Percentiles rank a stretch among this genome's conserved stretches.
These are phyloP conservation scores for Penaeus chinensis DNA, from an alignment of 1,140 invertebrate species.

Conservation along the genomic window DNA sequence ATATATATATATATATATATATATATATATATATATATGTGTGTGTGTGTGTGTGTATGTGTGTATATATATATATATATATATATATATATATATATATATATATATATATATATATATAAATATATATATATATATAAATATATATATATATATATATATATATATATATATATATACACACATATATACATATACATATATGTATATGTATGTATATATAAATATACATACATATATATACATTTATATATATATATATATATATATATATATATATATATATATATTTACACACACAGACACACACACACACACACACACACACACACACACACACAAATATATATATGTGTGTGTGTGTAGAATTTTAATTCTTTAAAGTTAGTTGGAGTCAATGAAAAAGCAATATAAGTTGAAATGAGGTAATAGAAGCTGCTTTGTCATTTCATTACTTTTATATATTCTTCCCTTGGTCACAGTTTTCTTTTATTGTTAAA, in stretches of 20 bases:
- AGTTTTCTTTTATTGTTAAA: no score
- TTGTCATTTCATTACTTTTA: no score
- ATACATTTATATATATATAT: constrained; percentile 22
- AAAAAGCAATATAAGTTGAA: no score
- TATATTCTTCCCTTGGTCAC: no score
- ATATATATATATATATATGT: constrained; percentile 15
- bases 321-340: no score
- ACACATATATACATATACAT: not conserved
- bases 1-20: constrained; percentile 17
- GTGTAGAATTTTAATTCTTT: no score
- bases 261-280: constrained; percentile 22
- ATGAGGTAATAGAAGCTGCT: no score
- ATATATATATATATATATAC: not conserved
- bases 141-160: constrained; percentile 7
- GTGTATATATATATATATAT: constrained; percentile 3
- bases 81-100: constrained; percentile 17
- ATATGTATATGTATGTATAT: not conserved
- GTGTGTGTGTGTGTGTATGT: constrained; percentile 1
- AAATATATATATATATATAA: constrained; percentile 13
- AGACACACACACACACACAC: no score
- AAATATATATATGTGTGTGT: no score
- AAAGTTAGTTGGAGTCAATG: no score
- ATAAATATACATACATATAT: not conserved
- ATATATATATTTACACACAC: constrained; percentile 13
- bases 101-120: constrained; percentile 17